A percentile compares a stretch with the other conserved stretches of the same genome.
phyloP scores from a whole-genome alignment of 2,797 vertebrate species.

The Lerista edwardsae region DNA sequence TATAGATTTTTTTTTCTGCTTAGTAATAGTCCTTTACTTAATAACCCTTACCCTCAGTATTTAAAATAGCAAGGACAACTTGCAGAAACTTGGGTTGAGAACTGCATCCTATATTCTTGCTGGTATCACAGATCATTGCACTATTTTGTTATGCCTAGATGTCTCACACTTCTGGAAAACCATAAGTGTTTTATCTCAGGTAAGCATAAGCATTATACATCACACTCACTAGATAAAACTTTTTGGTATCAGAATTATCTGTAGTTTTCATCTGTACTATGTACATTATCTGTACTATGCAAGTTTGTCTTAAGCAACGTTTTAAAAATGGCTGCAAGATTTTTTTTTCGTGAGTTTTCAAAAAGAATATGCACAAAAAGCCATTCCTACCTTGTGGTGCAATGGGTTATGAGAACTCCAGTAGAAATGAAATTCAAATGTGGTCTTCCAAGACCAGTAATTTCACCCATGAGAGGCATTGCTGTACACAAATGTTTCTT shows the following conservation, averaged over 20 bases:
- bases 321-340: not conserved
- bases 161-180: not conserved
- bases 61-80: not conserved
- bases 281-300: too few species aligned
- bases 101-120: not conserved
- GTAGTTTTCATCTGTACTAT: not conserved
- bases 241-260: not conserved
- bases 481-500: not conserved
- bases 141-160: not conserved
- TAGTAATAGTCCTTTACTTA: not conserved
- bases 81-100: not conserved
- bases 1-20: constrained; percentile 3
- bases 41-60: not conserved
- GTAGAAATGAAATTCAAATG: not conserved
- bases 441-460: not conserved
- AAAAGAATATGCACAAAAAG: not conserved
- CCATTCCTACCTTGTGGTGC: not conserved
- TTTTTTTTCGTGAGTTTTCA: not conserved
- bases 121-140: not conserved
- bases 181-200: not conserved
- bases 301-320: not conserved
- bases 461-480: not conserved
- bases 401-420: not conserved
- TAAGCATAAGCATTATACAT: accelerated
- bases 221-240: constrained; percentile 1